phyloP scores from a whole-genome alignment of 2,113 vertebrate species.

The Pedionomus torquatus region DNA sequence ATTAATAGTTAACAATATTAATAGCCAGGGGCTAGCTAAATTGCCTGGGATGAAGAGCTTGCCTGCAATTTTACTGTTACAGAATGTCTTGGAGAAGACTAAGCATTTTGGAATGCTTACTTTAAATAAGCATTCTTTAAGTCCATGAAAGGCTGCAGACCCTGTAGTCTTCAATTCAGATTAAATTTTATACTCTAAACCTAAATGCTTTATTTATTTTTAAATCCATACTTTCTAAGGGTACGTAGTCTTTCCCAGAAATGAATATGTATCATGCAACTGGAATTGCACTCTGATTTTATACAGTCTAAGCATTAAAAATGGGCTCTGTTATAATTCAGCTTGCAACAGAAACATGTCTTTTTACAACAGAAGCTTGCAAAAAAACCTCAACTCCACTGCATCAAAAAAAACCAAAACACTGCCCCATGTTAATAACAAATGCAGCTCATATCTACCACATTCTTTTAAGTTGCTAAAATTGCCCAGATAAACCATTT shows the following conservation, averaged over 20 bases:
- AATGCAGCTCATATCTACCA: conserved; percentile 55
- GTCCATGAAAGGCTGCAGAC: background rate
- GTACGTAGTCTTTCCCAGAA: background rate
- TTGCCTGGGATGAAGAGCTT: background rate
- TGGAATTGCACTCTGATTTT: conserved; percentile 39
- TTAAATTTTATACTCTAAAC: conserved; percentile 1
- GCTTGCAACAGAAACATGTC: conserved; percentile 18
- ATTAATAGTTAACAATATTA: background rate
- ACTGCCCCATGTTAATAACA: background rate
- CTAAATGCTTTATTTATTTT: conserved; percentile 14
- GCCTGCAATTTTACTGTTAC: background rate
- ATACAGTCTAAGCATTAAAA: conserved; percentile 29
- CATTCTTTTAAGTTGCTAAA: conserved; percentile 65
- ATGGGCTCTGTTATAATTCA: conserved; percentile 53
- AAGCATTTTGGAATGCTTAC: background rate
- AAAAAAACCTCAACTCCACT: background rate
- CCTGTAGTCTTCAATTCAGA: conserved; percentile 5
- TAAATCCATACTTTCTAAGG: conserved; percentile 18
- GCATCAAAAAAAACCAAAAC: conserved; percentile 45
- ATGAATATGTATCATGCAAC: background rate
- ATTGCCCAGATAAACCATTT: conserved; percentile 79
- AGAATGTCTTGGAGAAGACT: background rate
- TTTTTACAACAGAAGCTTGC: conserved; percentile 21
- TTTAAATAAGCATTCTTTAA: background rate
- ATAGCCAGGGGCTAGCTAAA: background rate